Percentiles rank a stretch among this genome's conserved stretches.
phyloP scores from a whole-genome alignment of 2,888 invertebrate genomes.

The Cheilosia vulpina region DNA sequence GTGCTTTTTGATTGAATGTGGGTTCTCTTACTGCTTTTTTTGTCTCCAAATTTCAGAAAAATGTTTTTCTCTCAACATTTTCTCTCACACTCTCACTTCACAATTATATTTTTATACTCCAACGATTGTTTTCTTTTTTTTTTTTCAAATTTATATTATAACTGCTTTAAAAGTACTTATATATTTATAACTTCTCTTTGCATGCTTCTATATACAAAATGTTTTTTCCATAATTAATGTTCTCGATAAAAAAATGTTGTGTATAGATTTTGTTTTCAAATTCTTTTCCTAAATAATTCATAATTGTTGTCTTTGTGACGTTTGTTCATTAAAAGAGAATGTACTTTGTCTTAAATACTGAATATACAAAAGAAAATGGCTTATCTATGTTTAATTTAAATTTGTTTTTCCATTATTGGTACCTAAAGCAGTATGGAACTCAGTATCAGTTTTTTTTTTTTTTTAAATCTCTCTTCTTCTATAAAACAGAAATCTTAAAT shows the following conservation, averaged over 20 bases:
- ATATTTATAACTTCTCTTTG: slow-evolving; percentile 45
- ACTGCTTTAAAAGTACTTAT: slow-evolving; percentile 37
- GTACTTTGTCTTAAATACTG: slow-evolving; percentile 5
- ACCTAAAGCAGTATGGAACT: slow-evolving; percentile 68
- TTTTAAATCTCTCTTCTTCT: background rate
- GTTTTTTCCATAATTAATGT: slow-evolving; percentile 24
- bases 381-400: slow-evolving; percentile 8
- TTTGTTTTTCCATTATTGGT: slow-evolving; percentile 17
- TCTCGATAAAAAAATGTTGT: slow-evolving; percentile 31
- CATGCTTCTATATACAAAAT: slow-evolving; percentile 46
- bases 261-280: slow-evolving; percentile 33
- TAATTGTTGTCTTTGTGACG: slow-evolving; percentile 23
- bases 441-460: slow-evolving; percentile 48
- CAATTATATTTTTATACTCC: slow-evolving; percentile 24
- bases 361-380: slow-evolving; percentile 7
- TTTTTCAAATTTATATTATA: slow-evolving; percentile 16
- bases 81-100: slow-evolving; percentile 19
- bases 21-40: slow-evolving; percentile 78
- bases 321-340: slow-evolving; percentile 9
- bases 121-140: slow-evolving; percentile 1
- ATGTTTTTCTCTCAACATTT: slow-evolving; percentile 14
- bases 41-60: slow-evolving; percentile 37
- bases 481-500: background rate
- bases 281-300: slow-evolving; percentile 19
- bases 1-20: slow-evolving; percentile 71